Percentiles rank a stretch among this genome's conserved stretches.
phyloP scores from a whole-genome alignment of 1,140 invertebrate species.

The Drosophila kikkawai region DNA sequence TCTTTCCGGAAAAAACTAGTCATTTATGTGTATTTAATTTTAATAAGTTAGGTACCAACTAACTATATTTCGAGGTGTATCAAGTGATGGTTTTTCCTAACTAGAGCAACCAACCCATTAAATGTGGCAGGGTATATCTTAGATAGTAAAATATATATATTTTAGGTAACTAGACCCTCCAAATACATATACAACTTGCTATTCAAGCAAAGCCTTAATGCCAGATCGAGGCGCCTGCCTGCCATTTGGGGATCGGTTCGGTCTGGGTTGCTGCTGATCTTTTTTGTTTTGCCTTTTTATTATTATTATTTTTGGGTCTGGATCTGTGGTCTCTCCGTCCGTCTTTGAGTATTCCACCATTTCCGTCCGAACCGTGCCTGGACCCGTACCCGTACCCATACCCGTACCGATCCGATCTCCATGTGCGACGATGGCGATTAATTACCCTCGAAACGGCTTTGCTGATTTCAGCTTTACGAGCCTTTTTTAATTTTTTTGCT shows the following conservation, averaged over 20 bases:
- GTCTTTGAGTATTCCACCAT: conserved; percentile 11
- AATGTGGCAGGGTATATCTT: not conserved
- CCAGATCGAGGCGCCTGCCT: conserved; percentile 29
- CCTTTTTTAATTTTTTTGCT: conserved; percentile 72
- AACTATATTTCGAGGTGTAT: not conserved
- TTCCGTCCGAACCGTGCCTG: conserved; percentile 17
- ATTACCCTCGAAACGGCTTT: conserved; percentile 72
- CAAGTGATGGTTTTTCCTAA: not conserved
- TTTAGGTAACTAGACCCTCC: conserved; percentile 18
- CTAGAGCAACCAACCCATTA: conserved; percentile 12
- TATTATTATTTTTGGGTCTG: conserved; percentile 26
- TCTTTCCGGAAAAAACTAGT: not conserved
- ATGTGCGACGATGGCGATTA: conserved; percentile 65
- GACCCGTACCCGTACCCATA: conserved; percentile 14
- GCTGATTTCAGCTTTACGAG: conserved; percentile 81
- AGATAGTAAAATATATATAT: not conserved
- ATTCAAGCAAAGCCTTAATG: conserved; percentile 26
- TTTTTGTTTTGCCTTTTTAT: not conserved
- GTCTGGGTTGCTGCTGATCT: conserved; percentile 12
- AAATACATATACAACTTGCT: conserved; percentile 12
- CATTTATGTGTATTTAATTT: not conserved
- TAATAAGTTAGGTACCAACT: not conserved
- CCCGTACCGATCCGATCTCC: conserved; percentile 24
- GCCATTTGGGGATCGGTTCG: conserved; percentile 15
- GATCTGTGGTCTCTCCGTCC: conserved; percentile 32